A percentile compares a stretch with the other conserved stretches of the same genome.
Conservation (phyloP, 2,888 invertebrate species). For the Meganola albula region DNA sequence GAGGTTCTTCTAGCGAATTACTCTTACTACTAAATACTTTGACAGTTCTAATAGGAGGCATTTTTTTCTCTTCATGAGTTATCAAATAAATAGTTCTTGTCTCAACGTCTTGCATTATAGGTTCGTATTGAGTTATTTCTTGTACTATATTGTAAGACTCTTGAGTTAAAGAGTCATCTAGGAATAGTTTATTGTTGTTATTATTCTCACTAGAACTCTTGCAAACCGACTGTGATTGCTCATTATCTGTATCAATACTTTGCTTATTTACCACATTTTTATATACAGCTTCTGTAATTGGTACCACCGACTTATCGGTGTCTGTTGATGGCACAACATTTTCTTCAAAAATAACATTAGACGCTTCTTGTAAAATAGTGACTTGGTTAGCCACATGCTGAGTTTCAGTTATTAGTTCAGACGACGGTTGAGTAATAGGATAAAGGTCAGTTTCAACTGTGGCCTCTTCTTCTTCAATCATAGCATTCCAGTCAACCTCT, state of each 20-base stretch:
- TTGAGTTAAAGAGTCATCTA: constrained; percentile 41
- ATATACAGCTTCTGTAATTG: constrained; percentile 1
- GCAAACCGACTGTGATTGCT: constrained; percentile 4
- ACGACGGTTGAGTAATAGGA: constrained; percentile 33
- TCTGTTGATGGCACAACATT: constrained; percentile 16
- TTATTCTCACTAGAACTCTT: constrained; percentile 54
- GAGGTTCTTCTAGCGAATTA: constrained; percentile 65
- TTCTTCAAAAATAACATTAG: constrained; percentile 26
- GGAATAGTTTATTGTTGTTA: constrained; percentile 60
- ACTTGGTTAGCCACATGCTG: constrained; percentile 60
- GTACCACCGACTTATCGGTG: neutral
- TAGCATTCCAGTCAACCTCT: constrained; percentile 63
- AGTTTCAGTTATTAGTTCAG: constrained; percentile 22
- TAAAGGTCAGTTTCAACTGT: constrained; percentile 37
- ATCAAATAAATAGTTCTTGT: constrained; percentile 80
- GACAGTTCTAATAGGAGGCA: constrained; percentile 78
- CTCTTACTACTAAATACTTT: constrained; percentile 79
- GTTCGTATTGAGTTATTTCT: constrained; percentile 49
- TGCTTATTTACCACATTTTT: constrained; percentile 2
- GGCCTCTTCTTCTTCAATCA: constrained; percentile 62
- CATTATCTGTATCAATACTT: constrained; percentile 11
- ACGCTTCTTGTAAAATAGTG: constrained; percentile 51
- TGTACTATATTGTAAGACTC: constrained; percentile 47
- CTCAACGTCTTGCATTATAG: constrained; percentile 45
- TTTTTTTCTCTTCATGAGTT: constrained; percentile 83